phyloP scores from a whole-genome alignment of 2,113 vertebrate genomes.

The Cololabis saira region DNA sequence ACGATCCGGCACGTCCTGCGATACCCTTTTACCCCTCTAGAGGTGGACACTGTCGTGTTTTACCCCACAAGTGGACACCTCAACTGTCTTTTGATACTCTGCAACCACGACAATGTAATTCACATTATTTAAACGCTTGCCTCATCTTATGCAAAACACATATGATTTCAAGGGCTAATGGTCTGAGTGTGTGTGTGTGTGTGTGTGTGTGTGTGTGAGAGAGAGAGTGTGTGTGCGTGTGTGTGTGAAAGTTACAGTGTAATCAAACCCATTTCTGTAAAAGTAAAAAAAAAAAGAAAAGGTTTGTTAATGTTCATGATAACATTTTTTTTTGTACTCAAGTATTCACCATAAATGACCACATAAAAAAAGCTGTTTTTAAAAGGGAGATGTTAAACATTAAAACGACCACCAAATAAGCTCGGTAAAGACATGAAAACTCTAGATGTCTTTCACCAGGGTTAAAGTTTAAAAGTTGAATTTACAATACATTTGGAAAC shows the following conservation, averaged over 20 bases:
- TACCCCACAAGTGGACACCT: too few species aligned
- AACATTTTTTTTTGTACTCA: neutral
- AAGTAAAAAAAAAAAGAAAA: neutral
- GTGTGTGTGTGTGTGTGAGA: neutral
- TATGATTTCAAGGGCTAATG: conserved; percentile 27
- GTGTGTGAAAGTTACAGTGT: neutral
- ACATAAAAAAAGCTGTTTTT: neutral
- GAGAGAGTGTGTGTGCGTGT: neutral
- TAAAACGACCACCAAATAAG: conserved; percentile 1
- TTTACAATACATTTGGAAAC: conserved; percentile 8
- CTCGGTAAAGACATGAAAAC: neutral
- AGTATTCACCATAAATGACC: too few species aligned
- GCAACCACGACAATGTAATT: too few species aligned
- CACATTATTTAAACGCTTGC: conserved; percentile 16
- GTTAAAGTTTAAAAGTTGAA: conserved; percentile 5
- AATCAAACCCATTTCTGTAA: neutral
- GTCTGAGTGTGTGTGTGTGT: neutral
- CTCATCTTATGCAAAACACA: conserved; percentile 25
- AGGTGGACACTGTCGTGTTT: too few species aligned
- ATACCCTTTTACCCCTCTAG: too few species aligned
- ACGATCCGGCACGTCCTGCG: too few species aligned
- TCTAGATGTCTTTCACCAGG: neutral
- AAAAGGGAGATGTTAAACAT: neutral
- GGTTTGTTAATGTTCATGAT: neutral
- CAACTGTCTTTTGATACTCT: too few species aligned